Base-by-base conservation (phyloP, 2,113 vertebrate genomes). In the Pterocles burchelli region DNA sequence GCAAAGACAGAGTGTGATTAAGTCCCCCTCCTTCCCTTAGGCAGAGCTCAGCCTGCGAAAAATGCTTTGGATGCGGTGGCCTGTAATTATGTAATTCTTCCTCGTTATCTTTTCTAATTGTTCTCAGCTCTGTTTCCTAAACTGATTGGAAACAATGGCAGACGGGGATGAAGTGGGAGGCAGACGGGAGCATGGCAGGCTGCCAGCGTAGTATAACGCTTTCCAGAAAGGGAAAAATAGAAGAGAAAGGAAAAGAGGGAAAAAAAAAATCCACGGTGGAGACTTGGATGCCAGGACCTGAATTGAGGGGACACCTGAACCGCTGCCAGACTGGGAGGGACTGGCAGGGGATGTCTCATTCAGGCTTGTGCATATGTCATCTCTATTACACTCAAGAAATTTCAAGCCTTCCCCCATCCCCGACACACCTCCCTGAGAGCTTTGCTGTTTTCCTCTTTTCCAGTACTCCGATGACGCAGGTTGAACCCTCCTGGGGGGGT, bases 41-140 rank as follows among this genome's bases (percentile, higher is more conserved):
- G 94, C 79, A 89, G 93, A 61, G 70, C 94, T 92, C 87, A 94
- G 87, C 33, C 86, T 90, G 93, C 62, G 15, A 62, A 85, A 95
- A 95, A 95, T 26, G 89, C 96, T 97, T 95, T 97, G 97, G 92
- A 97, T 97, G 62, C 71, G 57, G 97, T 81, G 92, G 95, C 96
- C 97, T 97, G 97, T 98, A 98, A 98, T 98, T 98, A 98, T 98
- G 97, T 97, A 98, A 98, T 98, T 98, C 97, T 92, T 98, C 97
- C 97, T 98, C 68, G 95, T 98, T 98, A 98, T 98, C 97, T 96
- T 98, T 98, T 97, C 97, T 98, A 98, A 98, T 98, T 98, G 98
- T 98, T 98, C 97, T 98, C 97, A 49, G 96, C 17, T 93, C 97
- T 97, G 96, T 98, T 98, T 98, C 96, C 98, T 98, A 97, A 98